A percentile compares a stretch with the other conserved stretches of the same genome.
These are phyloP conservation scores for Orgyia antiqua DNA, from an alignment of 2,888 invertebrate species.

Conservation along the genomic window DNA sequence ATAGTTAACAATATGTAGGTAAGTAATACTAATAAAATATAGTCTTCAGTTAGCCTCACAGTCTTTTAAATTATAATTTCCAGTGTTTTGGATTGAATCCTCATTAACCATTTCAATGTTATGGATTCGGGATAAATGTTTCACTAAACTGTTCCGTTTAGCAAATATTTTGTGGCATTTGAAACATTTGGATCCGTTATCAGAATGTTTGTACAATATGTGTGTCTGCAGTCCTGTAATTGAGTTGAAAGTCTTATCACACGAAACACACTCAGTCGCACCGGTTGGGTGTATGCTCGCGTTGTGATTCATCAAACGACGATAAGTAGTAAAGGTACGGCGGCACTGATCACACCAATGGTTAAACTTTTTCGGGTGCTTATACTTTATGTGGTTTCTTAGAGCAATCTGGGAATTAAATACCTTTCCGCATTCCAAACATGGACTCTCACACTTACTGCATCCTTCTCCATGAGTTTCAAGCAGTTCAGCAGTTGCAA, in stretches of 20 bases:
- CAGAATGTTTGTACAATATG: slow-evolving; percentile 40
- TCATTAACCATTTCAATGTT: not conserved
- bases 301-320: slow-evolving; percentile 43
- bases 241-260: slow-evolving; percentile 38
- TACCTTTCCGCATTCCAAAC: slow-evolving; percentile 40
- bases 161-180: slow-evolving; percentile 42
- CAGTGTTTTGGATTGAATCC: not conserved
- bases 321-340: slow-evolving; percentile 38
- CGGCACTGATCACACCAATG: slow-evolving; percentile 44
- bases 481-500: slow-evolving; percentile 30
- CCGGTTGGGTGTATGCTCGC: slow-evolving; percentile 38
- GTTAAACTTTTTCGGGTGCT: slow-evolving; percentile 38
- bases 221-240: slow-evolving; percentile 42
- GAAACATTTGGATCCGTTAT: slow-evolving; percentile 30
- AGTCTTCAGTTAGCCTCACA: too few species aligned
- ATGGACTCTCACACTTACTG: slow-evolving; percentile 34
- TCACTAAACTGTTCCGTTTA: slow-evolving; percentile 26
- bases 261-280: slow-evolving; percentile 36
- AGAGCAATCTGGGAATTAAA: slow-evolving; percentile 42
- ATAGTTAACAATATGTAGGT: too few species aligned
- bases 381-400: slow-evolving; percentile 50
- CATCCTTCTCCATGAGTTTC: slow-evolving; percentile 35
- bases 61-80: not conserved
- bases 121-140: slow-evolving; percentile 39
- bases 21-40: too few species aligned